These are phyloP conservation scores for Panonychus citri DNA, from an alignment of 1,140 invertebrate species.

Conservation along the genomic window DNA sequence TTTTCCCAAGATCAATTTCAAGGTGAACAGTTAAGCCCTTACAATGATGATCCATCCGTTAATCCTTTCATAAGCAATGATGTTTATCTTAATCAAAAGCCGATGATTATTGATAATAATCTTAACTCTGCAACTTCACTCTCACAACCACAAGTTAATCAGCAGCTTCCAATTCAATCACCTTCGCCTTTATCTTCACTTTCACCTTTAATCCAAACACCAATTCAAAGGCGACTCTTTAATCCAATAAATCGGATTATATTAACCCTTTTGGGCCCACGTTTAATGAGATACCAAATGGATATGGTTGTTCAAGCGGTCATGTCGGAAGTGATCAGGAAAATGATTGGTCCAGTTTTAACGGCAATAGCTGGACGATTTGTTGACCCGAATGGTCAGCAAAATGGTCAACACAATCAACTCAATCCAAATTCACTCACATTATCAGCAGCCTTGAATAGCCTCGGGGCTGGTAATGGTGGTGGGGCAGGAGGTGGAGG, in stretches of 20 bases:
- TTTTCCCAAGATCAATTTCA: no score
- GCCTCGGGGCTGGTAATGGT: neutral
- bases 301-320: conserved; percentile 9
- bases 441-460: neutral
- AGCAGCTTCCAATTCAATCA: no score
- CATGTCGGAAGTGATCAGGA: conserved; percentile 6
- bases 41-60: no score
- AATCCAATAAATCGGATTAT: conserved; percentile 7
- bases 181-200: no score
- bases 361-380: neutral
- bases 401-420: no score
- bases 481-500: neutral
- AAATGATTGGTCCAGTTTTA: conserved; percentile 4
- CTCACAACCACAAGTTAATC: no score
- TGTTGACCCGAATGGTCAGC: neutral
- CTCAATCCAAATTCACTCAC: no score
- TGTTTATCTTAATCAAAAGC: no score
- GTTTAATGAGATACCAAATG: conserved; percentile 7
- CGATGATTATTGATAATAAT: no score
- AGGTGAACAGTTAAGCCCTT: no score
- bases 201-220: neutral
- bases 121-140: no score
- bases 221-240: conserved; percentile 1
- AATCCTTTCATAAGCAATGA: no score
- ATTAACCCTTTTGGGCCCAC: conserved; percentile 3